Conservation (phyloP, 1,140 invertebrate species). For the Drosophila sproati region DNA sequence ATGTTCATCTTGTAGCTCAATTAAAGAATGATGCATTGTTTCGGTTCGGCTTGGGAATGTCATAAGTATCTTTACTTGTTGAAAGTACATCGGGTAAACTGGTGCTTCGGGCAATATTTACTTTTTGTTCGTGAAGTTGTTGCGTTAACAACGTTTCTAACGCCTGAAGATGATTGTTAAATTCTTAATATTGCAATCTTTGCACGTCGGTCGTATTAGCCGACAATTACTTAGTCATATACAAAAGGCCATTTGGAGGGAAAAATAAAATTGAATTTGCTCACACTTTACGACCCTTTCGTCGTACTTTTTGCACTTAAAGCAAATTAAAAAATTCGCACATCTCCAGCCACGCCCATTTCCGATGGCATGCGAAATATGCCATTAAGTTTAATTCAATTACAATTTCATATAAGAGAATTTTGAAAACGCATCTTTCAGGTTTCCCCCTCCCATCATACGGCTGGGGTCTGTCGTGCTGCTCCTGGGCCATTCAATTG, state of each 20-base stretch:
- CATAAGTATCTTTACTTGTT: neutral
- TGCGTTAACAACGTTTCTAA: neutral
- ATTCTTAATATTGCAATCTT: constrained; percentile 1
- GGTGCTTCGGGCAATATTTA: neutral
- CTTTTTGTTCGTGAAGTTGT: too few relatives aligned
- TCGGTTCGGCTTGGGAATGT: neutral
- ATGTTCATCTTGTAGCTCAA: neutral
- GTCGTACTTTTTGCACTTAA: constrained; percentile 54
- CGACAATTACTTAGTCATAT: constrained; percentile 55
- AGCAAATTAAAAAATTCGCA: constrained; percentile 72
- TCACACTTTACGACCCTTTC: constrained; percentile 63
- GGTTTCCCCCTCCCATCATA: neutral
- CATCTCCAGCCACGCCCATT: constrained; percentile 42
- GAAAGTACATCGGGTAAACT: neutral
- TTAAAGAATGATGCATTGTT: neutral
- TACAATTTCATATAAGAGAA: constrained; percentile 73
- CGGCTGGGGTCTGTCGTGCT: neutral
- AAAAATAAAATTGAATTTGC: constrained; percentile 68
- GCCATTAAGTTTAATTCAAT: constrained; percentile 83
- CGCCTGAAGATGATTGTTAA: neutral
- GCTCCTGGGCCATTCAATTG: constrained; percentile 57
- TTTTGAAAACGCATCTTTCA: constrained; percentile 44
- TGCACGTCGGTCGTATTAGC: constrained; percentile 39
- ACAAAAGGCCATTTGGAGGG: constrained; percentile 45
- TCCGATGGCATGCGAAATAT: constrained; percentile 67